Conservation (phyloP, 2,888 invertebrate genomes). For the Zaprionus lineosus region DNA sequence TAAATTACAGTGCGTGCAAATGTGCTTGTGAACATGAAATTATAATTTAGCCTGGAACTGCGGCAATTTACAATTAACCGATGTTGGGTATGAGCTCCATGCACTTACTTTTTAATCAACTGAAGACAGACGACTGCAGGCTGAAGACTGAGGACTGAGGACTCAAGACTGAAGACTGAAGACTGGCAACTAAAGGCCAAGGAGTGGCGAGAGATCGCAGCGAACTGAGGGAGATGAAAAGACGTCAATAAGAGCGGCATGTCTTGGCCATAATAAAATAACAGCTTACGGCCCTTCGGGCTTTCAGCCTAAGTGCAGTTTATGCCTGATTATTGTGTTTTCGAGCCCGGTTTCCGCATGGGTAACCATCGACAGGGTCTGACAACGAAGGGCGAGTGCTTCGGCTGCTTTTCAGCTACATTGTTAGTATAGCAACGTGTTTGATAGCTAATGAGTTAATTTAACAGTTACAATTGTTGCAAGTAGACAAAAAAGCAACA, state of each 20-base stretch:
- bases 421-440: slow-evolving; percentile 26
- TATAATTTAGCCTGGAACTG: slow-evolving; percentile 65
- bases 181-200: no score
- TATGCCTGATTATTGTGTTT: slow-evolving; percentile 71
- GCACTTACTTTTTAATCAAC: slow-evolving; percentile 66
- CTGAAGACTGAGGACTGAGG: no score
- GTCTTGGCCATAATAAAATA: slow-evolving; percentile 43
- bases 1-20: slow-evolving; percentile 79
- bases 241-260: no score
- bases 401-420: slow-evolving; percentile 14
- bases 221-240: no score
- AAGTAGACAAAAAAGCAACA: slow-evolving; percentile 6
- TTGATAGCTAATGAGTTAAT: slow-evolving; percentile 52
- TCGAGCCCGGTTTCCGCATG: slow-evolving; percentile 65
- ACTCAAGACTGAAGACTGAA: no score
- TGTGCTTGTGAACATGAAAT: slow-evolving; percentile 79
- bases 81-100: slow-evolving; percentile 40
- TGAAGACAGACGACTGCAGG: neutral
- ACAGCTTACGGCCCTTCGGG: slow-evolving; percentile 47
- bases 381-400: neutral
- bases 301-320: slow-evolving; percentile 69
- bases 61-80: slow-evolving; percentile 71
- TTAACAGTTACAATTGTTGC: slow-evolving; percentile 47
- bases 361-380: slow-evolving; percentile 38
- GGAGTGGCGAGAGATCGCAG: no score